Evolutionary conservation across 2,113 vertebrate genomes (phyloP), one percentile per base, ranked within the genome.

Genomic region (Silurus asotus): DNA sequence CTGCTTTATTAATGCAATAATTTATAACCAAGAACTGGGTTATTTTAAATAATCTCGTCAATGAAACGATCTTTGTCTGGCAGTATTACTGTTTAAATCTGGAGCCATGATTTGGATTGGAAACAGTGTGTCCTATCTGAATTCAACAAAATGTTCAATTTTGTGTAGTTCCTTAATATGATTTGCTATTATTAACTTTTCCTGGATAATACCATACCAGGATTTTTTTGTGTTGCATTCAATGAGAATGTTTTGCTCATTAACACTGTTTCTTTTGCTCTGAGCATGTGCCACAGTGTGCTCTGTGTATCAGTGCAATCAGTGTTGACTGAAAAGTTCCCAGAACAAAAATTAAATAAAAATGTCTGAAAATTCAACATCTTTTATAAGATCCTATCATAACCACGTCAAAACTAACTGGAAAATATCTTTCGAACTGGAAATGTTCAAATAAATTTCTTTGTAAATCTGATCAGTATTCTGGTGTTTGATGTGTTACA

Each of bases 401-500:
- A 48, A 45, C 28, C 2, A 45, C 28, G 45, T 70, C 45, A 48
- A 8, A 37, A 37, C 2, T 37, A 15, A 69, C 14, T 14, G 14
- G 28, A 15, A 37, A 45, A 25, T 65, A 4, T 23, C 2, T 64
- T 64, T 1, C 7, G n/a, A 64, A 23, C 20, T n/a, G 61, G 9
- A 64, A 7, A n/a, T 64, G 62, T 75, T 4, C 3, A 59, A 59
- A 56, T 13, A 2, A n/a, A n/a, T 9, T 5, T 86, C 6, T 82
- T 11, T 55, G 10, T 64, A 19, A 53, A 37, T 83, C 51, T 56
- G 81, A 69, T 69, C 5, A 56, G 9, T 61, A 19, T 37, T 69
- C 23, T 82, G 55, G 17, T 25, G 20, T 70, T 49, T 83, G 19
- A 81, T 86, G 88, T 90, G 72, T 91, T 37, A 83, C 89, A 99